Evolutionary conservation across 2,113 vertebrate species (phyloP).

Genomic region (Chiloscyllium plagiosum): DNA sequence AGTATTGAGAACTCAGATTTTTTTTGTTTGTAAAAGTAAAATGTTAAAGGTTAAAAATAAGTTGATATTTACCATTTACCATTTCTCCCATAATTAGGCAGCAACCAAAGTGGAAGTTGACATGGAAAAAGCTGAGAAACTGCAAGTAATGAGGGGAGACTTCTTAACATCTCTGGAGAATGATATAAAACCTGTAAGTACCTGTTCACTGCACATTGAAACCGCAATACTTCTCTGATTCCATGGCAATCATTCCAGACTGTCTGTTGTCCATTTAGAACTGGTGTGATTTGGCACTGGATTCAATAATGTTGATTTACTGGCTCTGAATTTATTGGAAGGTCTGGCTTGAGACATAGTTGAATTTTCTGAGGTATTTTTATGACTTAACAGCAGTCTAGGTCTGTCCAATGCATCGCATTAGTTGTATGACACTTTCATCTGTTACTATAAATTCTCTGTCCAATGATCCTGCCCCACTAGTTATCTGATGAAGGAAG

Average conservation of each 20-base stretch:
- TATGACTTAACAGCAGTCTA: too few species aligned
- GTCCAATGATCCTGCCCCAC: too few species aligned
- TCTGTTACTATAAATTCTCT: too few species aligned
- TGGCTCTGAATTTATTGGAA: slow-evolving; percentile 3
- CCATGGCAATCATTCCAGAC: background rate
- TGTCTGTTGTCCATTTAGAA: background rate
- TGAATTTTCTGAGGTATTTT: background rate
- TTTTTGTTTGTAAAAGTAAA: background rate
- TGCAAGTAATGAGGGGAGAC: slow-evolving; percentile 76
- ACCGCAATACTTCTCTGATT: too few species aligned
- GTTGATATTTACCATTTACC: background rate
- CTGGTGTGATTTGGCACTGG: background rate
- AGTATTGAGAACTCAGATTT: background rate
- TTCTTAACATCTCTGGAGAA: slow-evolving; percentile 85
- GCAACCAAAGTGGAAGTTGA: slow-evolving; percentile 93
- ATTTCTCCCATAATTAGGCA: slow-evolving; percentile 58
- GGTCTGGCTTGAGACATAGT: background rate
- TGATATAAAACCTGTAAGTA: slow-evolving; percentile 92
- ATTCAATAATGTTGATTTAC: background rate
- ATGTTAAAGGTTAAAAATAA: background rate
- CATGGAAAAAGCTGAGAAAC: slow-evolving; percentile 82
- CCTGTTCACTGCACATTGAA: background rate
- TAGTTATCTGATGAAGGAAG: too few species aligned
- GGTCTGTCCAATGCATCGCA: too few species aligned
- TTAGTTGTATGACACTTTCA: too few species aligned